Evolutionary conservation across 2,113 vertebrate species (phyloP).

Genomic region (Zosterops pallidus): DNA sequence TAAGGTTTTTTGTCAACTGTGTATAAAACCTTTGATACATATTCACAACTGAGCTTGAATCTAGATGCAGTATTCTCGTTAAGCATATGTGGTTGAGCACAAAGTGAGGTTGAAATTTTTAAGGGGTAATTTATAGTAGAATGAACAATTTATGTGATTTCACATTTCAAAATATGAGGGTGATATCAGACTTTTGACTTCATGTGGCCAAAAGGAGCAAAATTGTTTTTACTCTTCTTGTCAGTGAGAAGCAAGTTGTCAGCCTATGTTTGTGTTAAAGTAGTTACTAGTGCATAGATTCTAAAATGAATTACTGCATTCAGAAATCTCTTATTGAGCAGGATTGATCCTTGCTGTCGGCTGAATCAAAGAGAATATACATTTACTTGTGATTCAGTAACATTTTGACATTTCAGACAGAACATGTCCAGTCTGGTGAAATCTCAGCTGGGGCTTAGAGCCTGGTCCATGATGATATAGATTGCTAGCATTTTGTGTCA

Average conservation of each 20-base stretch:
- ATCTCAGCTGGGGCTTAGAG: background rate
- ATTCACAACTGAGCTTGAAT: background rate
- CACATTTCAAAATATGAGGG: background rate
- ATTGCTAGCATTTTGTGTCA: background rate
- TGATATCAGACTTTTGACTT: background rate
- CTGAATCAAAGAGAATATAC: background rate
- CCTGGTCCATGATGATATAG: background rate
- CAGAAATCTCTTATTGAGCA: background rate
- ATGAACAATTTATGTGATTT: background rate
- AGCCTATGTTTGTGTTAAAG: background rate
- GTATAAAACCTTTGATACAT: background rate
- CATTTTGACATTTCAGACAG: background rate
- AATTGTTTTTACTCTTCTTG: background rate
- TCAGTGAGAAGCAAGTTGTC: background rate
- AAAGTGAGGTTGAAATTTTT: background rate
- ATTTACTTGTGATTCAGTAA: background rate
- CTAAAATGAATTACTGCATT: background rate
- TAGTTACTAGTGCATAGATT: background rate
- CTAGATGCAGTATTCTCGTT: background rate
- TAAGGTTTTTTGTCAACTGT: background rate
- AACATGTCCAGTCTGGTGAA: background rate
- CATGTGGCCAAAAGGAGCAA: background rate
- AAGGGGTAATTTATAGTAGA: background rate
- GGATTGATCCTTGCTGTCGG: background rate
- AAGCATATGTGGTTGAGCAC: background rate